Evolutionary conservation across 2,113 vertebrate genomes (phyloP).

Genomic region (Lepus timidus): DNA sequence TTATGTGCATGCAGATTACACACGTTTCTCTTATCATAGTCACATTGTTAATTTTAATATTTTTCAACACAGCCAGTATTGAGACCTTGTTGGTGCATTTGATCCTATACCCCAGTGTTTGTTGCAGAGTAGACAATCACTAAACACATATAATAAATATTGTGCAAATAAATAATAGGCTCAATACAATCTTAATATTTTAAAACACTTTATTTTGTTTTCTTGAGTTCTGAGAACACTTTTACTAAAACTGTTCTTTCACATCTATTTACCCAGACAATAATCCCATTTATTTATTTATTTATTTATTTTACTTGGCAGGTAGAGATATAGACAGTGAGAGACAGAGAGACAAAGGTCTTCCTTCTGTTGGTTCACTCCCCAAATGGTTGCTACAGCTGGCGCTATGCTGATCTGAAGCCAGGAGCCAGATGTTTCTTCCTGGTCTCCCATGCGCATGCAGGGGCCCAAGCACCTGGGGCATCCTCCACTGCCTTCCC

Average conservation of each 20-base stretch:
- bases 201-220: neutral
- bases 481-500: too few relatives aligned
- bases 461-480: too few relatives aligned
- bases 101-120: neutral
- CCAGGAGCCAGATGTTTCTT: too few relatives aligned
- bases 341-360: too few relatives aligned
- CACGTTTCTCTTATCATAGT: neutral
- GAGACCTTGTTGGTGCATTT: neutral
- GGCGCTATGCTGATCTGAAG: too few relatives aligned
- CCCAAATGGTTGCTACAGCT: too few relatives aligned
- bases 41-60: neutral
- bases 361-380: too few relatives aligned
- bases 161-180: neutral
- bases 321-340: too few relatives aligned
- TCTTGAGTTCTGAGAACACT: neutral
- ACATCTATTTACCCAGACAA: neutral
- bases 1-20: neutral
- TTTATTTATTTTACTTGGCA: too few relatives aligned
- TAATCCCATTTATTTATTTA: neutral
- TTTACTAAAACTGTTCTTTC: neutral
- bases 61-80: neutral
- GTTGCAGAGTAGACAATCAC: neutral
- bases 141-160: neutral
- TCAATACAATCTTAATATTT: neutral
- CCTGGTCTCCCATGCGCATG: too few relatives aligned